Percentiles rank a stretch among this genome's conserved stretches.
phyloP scores from a whole-genome alignment of 1,140 invertebrate species.

The Batillaria attramentaria region DNA sequence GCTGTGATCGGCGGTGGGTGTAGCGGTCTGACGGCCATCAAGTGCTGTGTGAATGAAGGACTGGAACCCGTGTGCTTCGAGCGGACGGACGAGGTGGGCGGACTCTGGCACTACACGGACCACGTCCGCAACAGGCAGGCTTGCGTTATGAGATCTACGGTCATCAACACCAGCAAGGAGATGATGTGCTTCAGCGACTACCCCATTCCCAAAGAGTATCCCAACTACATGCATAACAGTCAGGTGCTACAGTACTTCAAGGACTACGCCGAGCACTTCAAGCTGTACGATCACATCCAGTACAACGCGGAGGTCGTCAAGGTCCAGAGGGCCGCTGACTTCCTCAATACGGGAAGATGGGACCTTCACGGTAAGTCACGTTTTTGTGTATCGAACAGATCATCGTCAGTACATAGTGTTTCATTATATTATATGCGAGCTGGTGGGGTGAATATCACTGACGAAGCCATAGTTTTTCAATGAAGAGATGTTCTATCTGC shows the following conservation, averaged over 20 bases:
- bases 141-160: conserved; percentile 62
- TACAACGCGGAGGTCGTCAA: conserved; percentile 51
- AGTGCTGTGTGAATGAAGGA: conserved; percentile 71
- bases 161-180: conserved; percentile 75
- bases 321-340: conserved; percentile 46
- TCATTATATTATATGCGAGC: too few species aligned
- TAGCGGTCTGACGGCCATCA: conserved; percentile 71
- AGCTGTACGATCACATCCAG: conserved; percentile 62
- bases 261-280: conserved; percentile 71
- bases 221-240: conserved; percentile 73
- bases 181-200: conserved; percentile 75
- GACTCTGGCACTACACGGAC: conserved; percentile 63
- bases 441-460: too few species aligned
- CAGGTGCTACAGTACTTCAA: conserved; percentile 70
- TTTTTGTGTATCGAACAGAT: too few species aligned
- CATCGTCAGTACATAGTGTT: too few species aligned
- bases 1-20: conserved; percentile 72
- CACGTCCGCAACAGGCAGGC: conserved; percentile 44
- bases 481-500: too few species aligned
- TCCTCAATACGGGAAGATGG: conserved; percentile 60
- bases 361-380: conserved; percentile 2
- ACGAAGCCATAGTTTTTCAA: too few species aligned
- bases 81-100: conserved; percentile 58
- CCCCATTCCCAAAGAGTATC: conserved; percentile 71
- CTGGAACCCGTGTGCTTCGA: conserved; percentile 71